Conservation (phyloP, 37 sponge, comb jelly and placozoan genomes). For the Haliclona indistincta region DNA sequence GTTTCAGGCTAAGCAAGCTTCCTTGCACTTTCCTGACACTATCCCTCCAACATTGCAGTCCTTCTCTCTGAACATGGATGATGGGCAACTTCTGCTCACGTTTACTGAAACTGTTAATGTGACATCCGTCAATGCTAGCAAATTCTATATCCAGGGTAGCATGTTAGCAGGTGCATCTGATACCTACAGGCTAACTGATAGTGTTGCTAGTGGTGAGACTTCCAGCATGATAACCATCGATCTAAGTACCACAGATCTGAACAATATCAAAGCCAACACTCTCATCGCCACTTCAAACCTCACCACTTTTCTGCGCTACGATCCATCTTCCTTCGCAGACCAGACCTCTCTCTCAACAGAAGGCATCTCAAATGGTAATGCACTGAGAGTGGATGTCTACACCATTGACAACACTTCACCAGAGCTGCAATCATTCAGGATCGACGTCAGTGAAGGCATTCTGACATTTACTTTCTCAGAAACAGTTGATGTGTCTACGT, state of each 20-base stretch:
- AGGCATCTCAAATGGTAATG: constrained; percentile 66
- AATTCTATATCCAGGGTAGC: constrained; percentile 52
- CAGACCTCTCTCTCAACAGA: constrained; percentile 38
- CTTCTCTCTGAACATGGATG: constrained; percentile 67
- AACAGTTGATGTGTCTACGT: constrained; percentile 63
- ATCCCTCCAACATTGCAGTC: constrained; percentile 64
- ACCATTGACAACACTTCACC: constrained; percentile 63
- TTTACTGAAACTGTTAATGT: constrained; percentile 80
- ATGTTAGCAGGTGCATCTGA: constrained; percentile 2
- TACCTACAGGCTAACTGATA: constrained; percentile 39
- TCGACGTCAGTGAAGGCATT: constrained; percentile 56
- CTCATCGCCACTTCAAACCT: constrained; percentile 51
- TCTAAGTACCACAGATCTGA: constrained; percentile 63
- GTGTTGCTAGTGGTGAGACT: constrained; percentile 17
- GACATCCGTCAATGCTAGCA: constrained; percentile 24
- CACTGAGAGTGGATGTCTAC: constrained; percentile 23
- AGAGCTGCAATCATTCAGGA: constrained; percentile 39
- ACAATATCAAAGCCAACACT: constrained; percentile 73
- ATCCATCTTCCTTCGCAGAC: constrained; percentile 60
- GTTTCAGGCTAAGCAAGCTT: constrained; percentile 35
- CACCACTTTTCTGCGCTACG: constrained; percentile 68
- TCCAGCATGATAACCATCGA: constrained; percentile 37
- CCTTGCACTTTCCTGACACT: constrained; percentile 58
- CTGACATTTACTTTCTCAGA: constrained; percentile 78
- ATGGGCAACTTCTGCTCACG: constrained; percentile 45